These are phyloP conservation scores for Poecilus cupreus DNA, from an alignment of 2,888 invertebrate genomes.

Conservation along the genomic window DNA sequence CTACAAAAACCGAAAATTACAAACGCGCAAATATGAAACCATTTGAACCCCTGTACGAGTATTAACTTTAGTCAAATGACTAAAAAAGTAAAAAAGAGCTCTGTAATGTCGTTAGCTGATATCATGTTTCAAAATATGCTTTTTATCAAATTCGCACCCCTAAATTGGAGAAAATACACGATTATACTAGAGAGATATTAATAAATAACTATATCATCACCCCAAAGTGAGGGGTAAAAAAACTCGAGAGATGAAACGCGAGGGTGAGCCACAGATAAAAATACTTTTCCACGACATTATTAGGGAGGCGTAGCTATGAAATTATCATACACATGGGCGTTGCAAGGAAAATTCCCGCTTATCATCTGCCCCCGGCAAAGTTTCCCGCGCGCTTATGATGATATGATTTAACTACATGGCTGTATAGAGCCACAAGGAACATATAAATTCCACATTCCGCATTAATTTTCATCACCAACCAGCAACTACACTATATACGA, in stretches of 20 bases:
- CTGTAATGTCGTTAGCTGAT: slow-evolving; percentile 9
- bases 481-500: neutral
- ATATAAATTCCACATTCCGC: neutral
- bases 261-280: slow-evolving; percentile 37
- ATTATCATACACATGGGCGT: slow-evolving; percentile 37
- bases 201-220: slow-evolving; percentile 35
- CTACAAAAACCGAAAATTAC: slow-evolving; percentile 1
- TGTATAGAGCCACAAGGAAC: neutral
- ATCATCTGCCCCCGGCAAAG: neutral
- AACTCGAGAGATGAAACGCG: slow-evolving; percentile 17
- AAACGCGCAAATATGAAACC: neutral
- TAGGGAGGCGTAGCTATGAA: slow-evolving; percentile 25
- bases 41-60: neutral
- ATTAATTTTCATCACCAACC: slow-evolving; percentile 1
- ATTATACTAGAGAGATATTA: slow-evolving; percentile 9
- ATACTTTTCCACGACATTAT: slow-evolving; percentile 37
- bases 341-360: neutral
- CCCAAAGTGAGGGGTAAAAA: neutral
- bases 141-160: slow-evolving; percentile 26
- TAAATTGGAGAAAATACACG: slow-evolving; percentile 3
- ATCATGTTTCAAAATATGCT: slow-evolving; percentile 20
- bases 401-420: neutral
- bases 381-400: too few relatives aligned
- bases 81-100: neutral
- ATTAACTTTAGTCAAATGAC: slow-evolving; percentile 7